These are phyloP conservation scores for Teleiodes luculella DNA, from an alignment of 2,888 invertebrate genomes.

Conservation along the genomic window DNA sequence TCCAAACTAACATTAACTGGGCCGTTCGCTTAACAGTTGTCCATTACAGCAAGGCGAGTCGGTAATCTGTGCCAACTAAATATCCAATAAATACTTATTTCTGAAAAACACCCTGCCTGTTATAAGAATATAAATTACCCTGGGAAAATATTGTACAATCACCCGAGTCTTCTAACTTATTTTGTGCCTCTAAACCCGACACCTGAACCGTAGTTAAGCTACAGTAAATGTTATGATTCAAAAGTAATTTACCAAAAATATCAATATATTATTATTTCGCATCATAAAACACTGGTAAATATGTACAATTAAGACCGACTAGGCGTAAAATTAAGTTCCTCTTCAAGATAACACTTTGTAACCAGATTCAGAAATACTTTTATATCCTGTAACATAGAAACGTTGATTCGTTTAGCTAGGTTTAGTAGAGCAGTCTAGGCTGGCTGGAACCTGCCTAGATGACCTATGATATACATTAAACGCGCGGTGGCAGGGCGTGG, in stretches of 20 bases:
- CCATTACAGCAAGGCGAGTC: background rate
- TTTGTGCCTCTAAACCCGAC: no score
- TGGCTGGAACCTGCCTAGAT: slow-evolving; percentile 28
- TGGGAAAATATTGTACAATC: no score
- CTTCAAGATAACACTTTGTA: no score
- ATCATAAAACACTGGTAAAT: no score
- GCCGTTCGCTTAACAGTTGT: slow-evolving; percentile 1
- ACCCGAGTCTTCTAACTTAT: no score
- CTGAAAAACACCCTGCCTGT: background rate
- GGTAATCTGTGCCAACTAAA: background rate
- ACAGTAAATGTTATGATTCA: no score
- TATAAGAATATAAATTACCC: no score
- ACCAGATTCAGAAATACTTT: background rate
- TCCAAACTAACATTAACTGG: background rate
- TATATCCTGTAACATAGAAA: background rate
- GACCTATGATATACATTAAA: slow-evolving; percentile 64
- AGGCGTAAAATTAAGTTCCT: no score
- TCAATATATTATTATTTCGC: no score
- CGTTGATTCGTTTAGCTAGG: slow-evolving; percentile 9
- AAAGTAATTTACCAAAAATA: no score
- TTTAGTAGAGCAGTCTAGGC: background rate
- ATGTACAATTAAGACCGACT: no score
- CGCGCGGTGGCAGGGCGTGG: slow-evolving; percentile 63
- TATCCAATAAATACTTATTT: background rate
- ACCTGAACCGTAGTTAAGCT: no score